Conservation (phyloP, 2,113 vertebrate genomes). For the Cinclus cinclus region DNA sequence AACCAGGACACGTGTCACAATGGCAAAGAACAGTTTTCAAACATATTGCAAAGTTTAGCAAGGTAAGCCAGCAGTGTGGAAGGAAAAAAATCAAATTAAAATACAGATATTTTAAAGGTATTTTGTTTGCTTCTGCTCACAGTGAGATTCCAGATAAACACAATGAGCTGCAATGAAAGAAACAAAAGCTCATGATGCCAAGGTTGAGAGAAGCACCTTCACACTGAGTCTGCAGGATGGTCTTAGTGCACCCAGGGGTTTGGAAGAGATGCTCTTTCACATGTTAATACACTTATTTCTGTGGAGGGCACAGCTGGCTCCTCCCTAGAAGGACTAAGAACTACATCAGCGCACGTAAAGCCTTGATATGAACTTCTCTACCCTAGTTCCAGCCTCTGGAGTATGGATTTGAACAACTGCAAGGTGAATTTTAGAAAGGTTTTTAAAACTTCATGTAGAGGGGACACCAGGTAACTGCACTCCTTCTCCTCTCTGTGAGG, state of each 20-base stretch:
- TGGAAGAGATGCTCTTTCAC: background rate
- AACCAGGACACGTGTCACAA: background rate
- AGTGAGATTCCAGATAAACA: background rate
- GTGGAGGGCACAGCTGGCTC: background rate
- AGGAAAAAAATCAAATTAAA: background rate
- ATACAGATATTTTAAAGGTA: background rate
- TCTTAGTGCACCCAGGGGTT: background rate
- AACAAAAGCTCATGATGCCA: background rate
- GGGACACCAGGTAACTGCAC: background rate
- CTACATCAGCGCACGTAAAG: rapidly evolving
- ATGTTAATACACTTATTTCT: background rate
- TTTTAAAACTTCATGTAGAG: background rate
- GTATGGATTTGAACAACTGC: background rate
- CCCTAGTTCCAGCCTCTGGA: background rate
- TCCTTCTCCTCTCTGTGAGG: background rate
- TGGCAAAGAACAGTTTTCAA: background rate
- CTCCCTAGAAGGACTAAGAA: background rate
- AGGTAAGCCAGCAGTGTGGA: background rate
- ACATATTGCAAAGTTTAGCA: background rate
- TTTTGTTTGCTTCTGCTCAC: background rate
- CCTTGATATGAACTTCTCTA: background rate
- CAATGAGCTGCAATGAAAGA: background rate
- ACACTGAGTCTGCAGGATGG: background rate
- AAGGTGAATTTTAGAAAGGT: background rate
- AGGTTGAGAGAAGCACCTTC: background rate